A percentile compares a stretch with the other conserved stretches of the same genome.
Evolutionary conservation across 2,888 invertebrate species (phyloP).

Genomic region (Clunio marinus): DNA sequence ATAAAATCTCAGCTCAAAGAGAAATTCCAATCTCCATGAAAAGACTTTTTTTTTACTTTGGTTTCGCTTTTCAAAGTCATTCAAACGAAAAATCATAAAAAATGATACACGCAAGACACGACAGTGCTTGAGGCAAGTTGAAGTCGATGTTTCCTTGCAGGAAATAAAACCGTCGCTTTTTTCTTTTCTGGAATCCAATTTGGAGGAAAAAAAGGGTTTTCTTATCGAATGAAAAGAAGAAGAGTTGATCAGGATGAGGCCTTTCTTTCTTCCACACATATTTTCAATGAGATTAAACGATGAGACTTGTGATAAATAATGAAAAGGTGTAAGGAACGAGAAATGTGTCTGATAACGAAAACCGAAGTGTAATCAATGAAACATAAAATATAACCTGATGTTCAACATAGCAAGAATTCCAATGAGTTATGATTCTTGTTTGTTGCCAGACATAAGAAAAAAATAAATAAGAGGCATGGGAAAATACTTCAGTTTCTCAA

Average conservation of each 20-base stretch:
- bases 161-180: not conserved
- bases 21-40: not conserved
- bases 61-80: slow-evolving; percentile 31
- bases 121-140: not conserved
- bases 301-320: no score
- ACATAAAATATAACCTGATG: not conserved
- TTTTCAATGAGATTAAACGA: no score
- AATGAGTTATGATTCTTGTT: no score
- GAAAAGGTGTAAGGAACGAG: not conserved
- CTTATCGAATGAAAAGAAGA: not conserved
- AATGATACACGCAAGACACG: slow-evolving; percentile 11
- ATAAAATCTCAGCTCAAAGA: not conserved
- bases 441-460: not conserved
- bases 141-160: not conserved
- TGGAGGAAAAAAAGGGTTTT: not conserved
- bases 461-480: not conserved
- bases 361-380: slow-evolving; percentile 1
- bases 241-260: no score
- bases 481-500: not conserved
- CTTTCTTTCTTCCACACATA: no score
- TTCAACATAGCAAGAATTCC: not conserved
- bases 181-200: not conserved
- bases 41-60: slow-evolving; percentile 3
- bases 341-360: not conserved
- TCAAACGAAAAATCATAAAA: not conserved